Percentiles rank a stretch among this genome's conserved stretches.
These are phyloP conservation scores for Heloderma charlesbogerti DNA, from an alignment of 2,113 vertebrate genomes.

Conservation along the genomic window DNA sequence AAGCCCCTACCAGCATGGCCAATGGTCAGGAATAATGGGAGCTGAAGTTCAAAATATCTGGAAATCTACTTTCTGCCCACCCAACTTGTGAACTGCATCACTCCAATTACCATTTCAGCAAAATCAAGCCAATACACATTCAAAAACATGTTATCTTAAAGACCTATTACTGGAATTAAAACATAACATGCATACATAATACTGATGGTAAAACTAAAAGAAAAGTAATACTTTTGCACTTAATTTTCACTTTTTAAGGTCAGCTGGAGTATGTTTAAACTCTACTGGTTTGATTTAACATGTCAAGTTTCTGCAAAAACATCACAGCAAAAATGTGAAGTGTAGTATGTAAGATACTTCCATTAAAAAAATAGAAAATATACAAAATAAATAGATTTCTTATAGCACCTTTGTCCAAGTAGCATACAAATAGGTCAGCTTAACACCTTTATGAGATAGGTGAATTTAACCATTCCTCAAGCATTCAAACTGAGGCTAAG, in stretches of 20 bases:
- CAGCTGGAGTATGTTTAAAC: conserved; percentile 1
- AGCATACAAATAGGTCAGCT: not conserved
- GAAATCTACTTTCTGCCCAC: too few species aligned
- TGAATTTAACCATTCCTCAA: conserved; percentile 4
- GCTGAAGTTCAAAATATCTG: too few species aligned
- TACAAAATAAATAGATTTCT: conserved; percentile 40
- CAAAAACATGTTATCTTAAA: conserved; percentile 9
- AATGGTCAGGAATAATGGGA: too few species aligned
- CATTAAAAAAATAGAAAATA: conserved; percentile 39
- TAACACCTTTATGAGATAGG: conserved; percentile 64
- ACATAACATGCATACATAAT: conserved; percentile 39
- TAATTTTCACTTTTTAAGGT: not conserved
- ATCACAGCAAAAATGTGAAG: not conserved
- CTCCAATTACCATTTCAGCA: not conserved
- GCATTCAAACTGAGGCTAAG: conserved; percentile 23
- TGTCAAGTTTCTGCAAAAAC: not conserved
- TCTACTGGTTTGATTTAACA: conserved; percentile 37
- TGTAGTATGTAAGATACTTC: conserved; percentile 35
- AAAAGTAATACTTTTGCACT: not conserved
- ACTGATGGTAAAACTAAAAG: conserved; percentile 37
- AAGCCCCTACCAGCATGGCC: too few species aligned
- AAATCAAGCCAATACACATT: not conserved
- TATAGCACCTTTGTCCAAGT: conserved; percentile 33
- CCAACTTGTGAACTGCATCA: not conserved
- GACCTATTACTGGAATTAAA: conserved; percentile 35